Conservation (phyloP, 1,140 invertebrate genomes). For the Adelges cooleyi region DNA sequence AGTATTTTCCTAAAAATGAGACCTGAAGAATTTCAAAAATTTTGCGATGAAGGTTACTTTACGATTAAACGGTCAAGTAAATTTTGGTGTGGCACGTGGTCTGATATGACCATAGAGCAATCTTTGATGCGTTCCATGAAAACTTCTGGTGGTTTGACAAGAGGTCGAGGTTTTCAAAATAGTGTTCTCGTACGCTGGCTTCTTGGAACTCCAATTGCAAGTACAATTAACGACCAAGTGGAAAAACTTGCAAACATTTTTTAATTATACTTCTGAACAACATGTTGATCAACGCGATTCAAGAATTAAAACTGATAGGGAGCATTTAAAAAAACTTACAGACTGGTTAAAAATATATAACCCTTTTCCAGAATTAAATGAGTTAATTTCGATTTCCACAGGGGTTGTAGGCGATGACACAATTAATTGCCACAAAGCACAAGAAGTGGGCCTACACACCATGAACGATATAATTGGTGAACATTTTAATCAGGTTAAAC, state of each 20-base stretch:
- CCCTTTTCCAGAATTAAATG: constrained; percentile 35
- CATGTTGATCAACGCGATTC: constrained; percentile 38
- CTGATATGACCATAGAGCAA: constrained; percentile 39
- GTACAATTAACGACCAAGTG: constrained; percentile 30
- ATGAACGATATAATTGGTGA: constrained; percentile 33
- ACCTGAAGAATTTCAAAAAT: constrained; percentile 37
- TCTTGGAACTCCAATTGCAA: constrained; percentile 35
- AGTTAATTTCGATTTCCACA: constrained; percentile 37
- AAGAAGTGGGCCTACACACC: constrained; percentile 36
- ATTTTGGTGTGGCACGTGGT: constrained; percentile 38
- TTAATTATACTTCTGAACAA: constrained; percentile 37
- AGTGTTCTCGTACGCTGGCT: constrained; percentile 38
- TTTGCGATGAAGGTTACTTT: constrained; percentile 36
- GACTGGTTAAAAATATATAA: constrained; percentile 37
- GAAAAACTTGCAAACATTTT: constrained; percentile 37
- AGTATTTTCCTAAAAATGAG: no score
- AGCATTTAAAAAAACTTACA: constrained; percentile 36
- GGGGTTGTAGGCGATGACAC: constrained; percentile 37
- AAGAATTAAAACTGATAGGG: constrained; percentile 37
- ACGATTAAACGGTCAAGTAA: constrained; percentile 38
- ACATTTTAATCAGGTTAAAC: neutral
- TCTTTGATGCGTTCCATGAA: constrained; percentile 40
- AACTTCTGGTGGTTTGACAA: constrained; percentile 37
- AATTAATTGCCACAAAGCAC: constrained; percentile 39
- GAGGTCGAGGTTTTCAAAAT: constrained; percentile 36